Evolutionary conservation across 2,113 vertebrate genomes (phyloP).

Genomic region (Procapra przewalskii): DNA sequence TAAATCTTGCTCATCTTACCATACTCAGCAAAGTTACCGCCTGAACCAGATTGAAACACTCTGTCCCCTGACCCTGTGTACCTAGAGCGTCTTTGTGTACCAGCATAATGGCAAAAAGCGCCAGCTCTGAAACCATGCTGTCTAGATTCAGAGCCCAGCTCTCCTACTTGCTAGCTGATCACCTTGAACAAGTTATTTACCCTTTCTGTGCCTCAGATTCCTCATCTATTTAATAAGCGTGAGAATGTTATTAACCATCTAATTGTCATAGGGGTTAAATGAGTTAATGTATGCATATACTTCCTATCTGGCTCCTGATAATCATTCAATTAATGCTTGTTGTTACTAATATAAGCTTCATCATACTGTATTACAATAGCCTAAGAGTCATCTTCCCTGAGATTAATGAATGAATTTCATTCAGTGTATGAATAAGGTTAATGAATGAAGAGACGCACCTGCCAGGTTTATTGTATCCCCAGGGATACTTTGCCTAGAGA

Average conservation of each 20-base stretch:
- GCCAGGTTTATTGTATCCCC: background rate
- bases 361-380: background rate
- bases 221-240: background rate
- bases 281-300: background rate
- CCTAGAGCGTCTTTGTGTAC: background rate
- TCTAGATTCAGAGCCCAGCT: background rate
- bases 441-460: background rate
- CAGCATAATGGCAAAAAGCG: background rate
- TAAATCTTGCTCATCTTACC: background rate
- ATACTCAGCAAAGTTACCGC: background rate
- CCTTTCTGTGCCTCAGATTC: background rate
- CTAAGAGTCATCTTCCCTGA: background rate
- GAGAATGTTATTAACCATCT: background rate
- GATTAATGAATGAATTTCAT: background rate
- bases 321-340: background rate
- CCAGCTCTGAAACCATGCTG: background rate
- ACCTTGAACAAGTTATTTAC: background rate
- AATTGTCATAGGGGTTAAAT: background rate
- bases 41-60: background rate
- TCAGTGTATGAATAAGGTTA: background rate
- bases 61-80: fast-evolving
- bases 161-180: background rate
- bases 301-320: background rate
- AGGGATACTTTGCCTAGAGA: background rate
- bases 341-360: background rate